Evolutionary conservation across 2,888 invertebrate genomes (phyloP), one percentile per base, ranked within the genome.

Genomic region (Drosophila helvetica): DNA sequence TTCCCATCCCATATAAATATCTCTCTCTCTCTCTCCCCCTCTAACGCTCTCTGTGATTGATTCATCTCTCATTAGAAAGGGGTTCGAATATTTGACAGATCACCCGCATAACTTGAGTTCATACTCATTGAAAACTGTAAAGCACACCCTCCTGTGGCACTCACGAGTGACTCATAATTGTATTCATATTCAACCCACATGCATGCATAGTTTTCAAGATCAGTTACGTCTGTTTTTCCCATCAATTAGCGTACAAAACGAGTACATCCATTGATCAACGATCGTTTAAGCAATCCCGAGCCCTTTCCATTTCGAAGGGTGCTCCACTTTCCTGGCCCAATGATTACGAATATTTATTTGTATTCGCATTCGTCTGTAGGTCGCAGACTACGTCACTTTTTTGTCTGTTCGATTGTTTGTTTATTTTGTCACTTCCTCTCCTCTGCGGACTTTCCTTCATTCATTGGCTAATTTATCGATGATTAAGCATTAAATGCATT

Each of bases 251-350:
- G 62, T 30, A 54, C 43, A 7, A 38, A 38, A 38, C 38, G 38
- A 38, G 38, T 38, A n/a, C 38, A 12, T 38, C 15, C 38, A 62
- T 61, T 27, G 42, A 66, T 42, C 54, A 60, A 27, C 54, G 50
- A 38, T 27, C n/a, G 60, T 38, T 48, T 17, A 53, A 9, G 47
- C 47, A 33, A 52, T 52, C 66, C 48, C 46, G 8, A 38, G 54
- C 47, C 65, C 65, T 47, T 64, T 19, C 65, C 22, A 48, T 55
- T 55, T 55, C 6, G 30, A 77, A 73, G 54, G 77, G 74, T 55
- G 82, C 65, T 74, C 70, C 33, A 77, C 43, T 62, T 60, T 56
- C 19, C 33, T 72, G 53, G 63, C 18, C 72, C 63, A 51, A 50
- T 58, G 57, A 33, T 45, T 57, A 48, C 65, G 12, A 12, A 19